These are phyloP conservation scores for Exephanes ischioxanthus DNA, from an alignment of 2,888 invertebrate species.

Conservation along the genomic window DNA sequence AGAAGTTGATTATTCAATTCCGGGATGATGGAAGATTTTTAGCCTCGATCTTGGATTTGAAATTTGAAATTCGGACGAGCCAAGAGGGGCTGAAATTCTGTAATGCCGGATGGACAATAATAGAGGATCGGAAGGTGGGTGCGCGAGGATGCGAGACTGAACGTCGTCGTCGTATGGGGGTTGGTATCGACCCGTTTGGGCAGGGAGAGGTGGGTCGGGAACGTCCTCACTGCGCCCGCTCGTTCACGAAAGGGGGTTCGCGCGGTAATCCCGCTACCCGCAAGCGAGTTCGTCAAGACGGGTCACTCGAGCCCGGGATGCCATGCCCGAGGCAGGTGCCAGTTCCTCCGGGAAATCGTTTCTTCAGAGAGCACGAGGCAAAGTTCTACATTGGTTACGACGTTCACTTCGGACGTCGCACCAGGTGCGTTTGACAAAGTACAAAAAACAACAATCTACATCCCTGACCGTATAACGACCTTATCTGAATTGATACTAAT, in stretches of 20 bases:
- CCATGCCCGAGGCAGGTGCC: conserved; percentile 82
- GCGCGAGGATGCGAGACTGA: conserved; percentile 56
- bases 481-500: background rate
- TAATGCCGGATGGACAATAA: conserved; percentile 6
- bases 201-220: conserved; percentile 57
- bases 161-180: conserved; percentile 69
- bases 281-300: conserved; percentile 71
- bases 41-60: background rate
- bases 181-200: conserved; percentile 79
- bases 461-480: background rate
- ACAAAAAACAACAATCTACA: conserved; percentile 10
- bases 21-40: background rate
- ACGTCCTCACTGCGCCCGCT: conserved; percentile 59
- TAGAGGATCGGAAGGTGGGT: conserved; percentile 17
- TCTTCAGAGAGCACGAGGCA: conserved; percentile 85
- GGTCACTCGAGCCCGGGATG: conserved; percentile 83
- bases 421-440: conserved; percentile 74
- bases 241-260: conserved; percentile 50
- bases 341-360: conserved; percentile 83
- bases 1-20: background rate
- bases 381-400: conserved; percentile 85
- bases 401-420: conserved; percentile 77
- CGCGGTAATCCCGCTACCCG: conserved; percentile 43
- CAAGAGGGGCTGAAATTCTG: conserved; percentile 20
- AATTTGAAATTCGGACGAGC: background rate